Evolutionary conservation across 1,140 invertebrate genomes (phyloP).

Genomic region (Lucilia sericata): DNA sequence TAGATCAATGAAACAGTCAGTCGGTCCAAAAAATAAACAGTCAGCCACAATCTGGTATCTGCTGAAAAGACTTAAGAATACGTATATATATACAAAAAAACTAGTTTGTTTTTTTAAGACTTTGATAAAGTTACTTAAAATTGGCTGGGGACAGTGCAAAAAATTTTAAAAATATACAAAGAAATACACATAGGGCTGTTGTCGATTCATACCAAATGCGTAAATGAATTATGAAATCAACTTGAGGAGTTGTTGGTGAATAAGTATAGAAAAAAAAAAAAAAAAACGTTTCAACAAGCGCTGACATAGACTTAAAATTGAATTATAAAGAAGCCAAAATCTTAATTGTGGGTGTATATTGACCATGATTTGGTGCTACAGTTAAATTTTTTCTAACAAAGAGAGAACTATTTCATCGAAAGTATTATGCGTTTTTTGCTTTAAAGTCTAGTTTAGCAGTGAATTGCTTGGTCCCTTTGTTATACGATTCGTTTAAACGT

Average conservation of each 20-base stretch:
- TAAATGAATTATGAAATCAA: slow-evolving; percentile 8
- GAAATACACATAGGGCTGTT: neutral
- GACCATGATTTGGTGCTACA: neutral
- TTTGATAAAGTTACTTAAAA: slow-evolving; percentile 14
- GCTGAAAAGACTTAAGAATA: neutral
- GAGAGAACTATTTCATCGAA: too few relatives aligned
- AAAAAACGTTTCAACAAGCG: neutral
- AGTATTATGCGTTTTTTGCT: too few relatives aligned
- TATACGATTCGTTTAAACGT: too few relatives aligned
- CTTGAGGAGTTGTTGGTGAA: neutral
- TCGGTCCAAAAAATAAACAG: too few relatives aligned
- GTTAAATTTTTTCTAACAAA: too few relatives aligned
- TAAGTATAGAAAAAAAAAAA: too few relatives aligned
- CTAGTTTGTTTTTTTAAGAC: neutral
- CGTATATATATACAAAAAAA: neutral
- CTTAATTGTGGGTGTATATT: neutral
- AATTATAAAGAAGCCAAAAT: slow-evolving; percentile 5
- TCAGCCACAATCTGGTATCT: neutral
- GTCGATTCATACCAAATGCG: neutral
- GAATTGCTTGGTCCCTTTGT: too few relatives aligned
- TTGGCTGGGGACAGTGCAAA: neutral
- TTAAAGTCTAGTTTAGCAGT: too few relatives aligned
- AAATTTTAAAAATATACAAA: neutral
- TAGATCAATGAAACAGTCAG: neutral
- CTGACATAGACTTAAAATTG: neutral